Evolutionary conservation across 2,113 vertebrate species (phyloP).

Genomic region (Stigmatopora argus): DNA sequence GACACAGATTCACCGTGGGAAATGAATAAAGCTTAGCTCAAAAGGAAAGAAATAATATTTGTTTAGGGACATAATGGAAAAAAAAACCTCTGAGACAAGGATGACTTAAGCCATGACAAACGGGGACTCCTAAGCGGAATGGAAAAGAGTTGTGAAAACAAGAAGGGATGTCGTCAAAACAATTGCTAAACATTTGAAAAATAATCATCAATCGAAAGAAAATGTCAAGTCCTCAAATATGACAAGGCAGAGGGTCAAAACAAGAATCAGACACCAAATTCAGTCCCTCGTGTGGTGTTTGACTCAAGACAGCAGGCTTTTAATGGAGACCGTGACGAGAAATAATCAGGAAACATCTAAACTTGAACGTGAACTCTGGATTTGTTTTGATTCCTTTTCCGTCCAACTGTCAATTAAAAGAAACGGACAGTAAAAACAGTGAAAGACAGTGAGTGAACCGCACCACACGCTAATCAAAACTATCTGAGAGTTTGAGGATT

Average conservation of each 20-base stretch:
- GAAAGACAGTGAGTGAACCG: not conserved
- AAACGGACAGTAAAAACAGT: not conserved
- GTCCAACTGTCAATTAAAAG: not conserved
- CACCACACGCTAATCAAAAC: slow-evolving; percentile 6
- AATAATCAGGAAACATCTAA: slow-evolving; percentile 3
- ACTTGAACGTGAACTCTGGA: not conserved
- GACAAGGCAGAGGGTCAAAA: not conserved
- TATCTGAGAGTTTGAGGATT: slow-evolving; percentile 3
- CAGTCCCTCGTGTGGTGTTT: not conserved
- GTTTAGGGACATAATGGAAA: not conserved
- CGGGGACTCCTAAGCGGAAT: not conserved
- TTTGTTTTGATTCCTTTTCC: not conserved
- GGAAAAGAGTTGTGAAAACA: not conserved
- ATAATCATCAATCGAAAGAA: not conserved
- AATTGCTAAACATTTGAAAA: not conserved
- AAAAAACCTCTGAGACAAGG: not conserved
- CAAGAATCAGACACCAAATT: not conserved
- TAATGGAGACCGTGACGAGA: not conserved
- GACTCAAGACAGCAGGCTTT: not conserved
- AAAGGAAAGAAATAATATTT: not conserved
- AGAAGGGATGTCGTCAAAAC: not conserved
- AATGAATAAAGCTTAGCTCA: not conserved
- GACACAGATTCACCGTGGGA: not conserved
- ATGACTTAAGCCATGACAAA: not conserved
- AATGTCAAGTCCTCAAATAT: slow-evolving; percentile 1